These are phyloP conservation scores for Panurus biarmicus DNA, from an alignment of 2,113 vertebrate species.

Conservation along the genomic window DNA sequence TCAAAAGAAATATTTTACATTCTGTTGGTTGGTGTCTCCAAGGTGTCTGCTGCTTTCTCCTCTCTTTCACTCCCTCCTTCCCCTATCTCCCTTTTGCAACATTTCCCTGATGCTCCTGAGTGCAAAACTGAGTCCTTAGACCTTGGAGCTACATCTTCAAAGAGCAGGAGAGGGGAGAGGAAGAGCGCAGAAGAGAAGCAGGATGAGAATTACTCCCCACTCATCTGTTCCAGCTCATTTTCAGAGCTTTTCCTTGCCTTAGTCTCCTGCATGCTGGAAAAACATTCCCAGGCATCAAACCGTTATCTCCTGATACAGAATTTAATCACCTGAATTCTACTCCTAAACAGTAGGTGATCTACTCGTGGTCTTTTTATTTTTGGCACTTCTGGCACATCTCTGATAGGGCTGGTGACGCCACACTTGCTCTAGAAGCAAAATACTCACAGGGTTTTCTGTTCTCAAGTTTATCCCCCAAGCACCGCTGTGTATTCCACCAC, in stretches of 20 bases:
- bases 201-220: background rate
- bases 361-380: background rate
- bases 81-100: background rate
- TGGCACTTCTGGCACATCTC: background rate
- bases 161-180: background rate
- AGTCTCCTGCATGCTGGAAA: background rate
- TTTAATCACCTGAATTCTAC: background rate
- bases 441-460: background rate
- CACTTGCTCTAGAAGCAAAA: background rate
- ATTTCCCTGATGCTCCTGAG: background rate
- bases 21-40: background rate
- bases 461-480: background rate
- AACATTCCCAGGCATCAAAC: background rate
- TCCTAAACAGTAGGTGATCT: background rate
- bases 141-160: background rate
- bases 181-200: background rate
- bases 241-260: background rate
- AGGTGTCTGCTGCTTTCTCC: background rate
- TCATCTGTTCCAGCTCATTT: background rate
- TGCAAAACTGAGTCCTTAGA: background rate
- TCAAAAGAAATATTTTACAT: background rate
- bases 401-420: background rate
- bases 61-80: background rate
- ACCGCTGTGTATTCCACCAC: background rate
- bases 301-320: background rate